Conservation (phyloP, 2,113 vertebrate species). For the Mesembrinibis cayennensis region DNA sequence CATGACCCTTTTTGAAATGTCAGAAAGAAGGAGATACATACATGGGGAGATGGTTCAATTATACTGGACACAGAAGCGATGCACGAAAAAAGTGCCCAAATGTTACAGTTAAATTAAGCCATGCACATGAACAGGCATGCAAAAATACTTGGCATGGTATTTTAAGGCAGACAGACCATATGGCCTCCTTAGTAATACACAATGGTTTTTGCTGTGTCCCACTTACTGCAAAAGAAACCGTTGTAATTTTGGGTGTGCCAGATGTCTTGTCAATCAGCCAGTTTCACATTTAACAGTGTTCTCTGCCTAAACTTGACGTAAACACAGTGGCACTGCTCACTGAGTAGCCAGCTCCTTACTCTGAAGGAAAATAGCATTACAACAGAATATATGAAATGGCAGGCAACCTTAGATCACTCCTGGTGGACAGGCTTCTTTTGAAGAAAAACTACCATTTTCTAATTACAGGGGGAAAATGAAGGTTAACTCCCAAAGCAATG, state of each 20-base stretch:
- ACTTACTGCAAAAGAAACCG: neutral
- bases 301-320: neutral
- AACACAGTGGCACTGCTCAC: neutral
- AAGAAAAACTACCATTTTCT: neutral
- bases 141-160: slow-evolving; percentile 10
- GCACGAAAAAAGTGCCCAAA: neutral
- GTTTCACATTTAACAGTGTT: neutral
- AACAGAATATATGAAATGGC: neutral
- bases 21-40: neutral
- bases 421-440: neutral
- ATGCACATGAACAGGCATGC: neutral
- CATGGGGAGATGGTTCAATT: neutral
- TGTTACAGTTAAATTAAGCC: neutral
- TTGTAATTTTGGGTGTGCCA: neutral
- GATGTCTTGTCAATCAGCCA: slow-evolving; percentile 36
- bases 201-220: neutral
- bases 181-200: slow-evolving; percentile 23
- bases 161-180: slow-evolving; percentile 39
- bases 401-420: neutral
- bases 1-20: neutral
- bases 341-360: neutral
- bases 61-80: neutral
- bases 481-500: neutral
- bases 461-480: neutral
- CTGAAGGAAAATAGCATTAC: neutral